Evolutionary conservation across 37 sponge, comb jelly and placozoan genomes (phyloP).

Genomic region (Corticium candelabrum): DNA sequence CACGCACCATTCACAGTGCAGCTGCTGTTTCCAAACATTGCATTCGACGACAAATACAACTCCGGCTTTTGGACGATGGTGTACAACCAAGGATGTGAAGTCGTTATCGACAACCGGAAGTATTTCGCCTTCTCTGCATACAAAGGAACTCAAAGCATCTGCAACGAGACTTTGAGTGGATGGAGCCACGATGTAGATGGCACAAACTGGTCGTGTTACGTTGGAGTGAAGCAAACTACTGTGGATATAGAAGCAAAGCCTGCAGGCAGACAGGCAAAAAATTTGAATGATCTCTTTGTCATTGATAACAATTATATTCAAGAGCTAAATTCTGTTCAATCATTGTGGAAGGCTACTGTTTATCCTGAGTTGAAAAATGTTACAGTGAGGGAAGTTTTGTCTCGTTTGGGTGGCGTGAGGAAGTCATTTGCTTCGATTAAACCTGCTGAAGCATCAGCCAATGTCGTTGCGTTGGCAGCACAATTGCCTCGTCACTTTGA

Average conservation of each 20-base stretch:
- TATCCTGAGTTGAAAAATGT: conserved; percentile 17
- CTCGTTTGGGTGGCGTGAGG: conserved; percentile 26
- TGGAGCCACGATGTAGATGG: conserved; percentile 29
- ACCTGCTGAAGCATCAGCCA: not conserved
- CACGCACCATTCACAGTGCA: conserved; percentile 10
- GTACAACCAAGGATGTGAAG: conserved; percentile 48
- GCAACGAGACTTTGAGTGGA: conserved; percentile 25
- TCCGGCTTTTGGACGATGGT: conserved; percentile 44
- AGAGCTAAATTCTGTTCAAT: conserved; percentile 15
- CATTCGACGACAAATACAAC: conserved; percentile 29
- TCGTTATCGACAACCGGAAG: conserved; percentile 24
- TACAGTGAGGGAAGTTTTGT: conserved; percentile 18
- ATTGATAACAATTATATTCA: conserved; percentile 13
- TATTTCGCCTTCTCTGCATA: conserved; percentile 48
- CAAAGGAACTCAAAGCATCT: conserved; percentile 1
- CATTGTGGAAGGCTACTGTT: conserved; percentile 26
- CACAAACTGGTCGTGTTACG: conserved; percentile 37
- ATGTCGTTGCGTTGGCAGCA: not conserved
- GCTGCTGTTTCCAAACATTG: conserved; percentile 28
- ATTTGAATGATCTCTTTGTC: not conserved
- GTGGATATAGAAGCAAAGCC: not conserved
- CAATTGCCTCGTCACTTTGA: conserved; percentile 20
- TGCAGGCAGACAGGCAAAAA: not conserved
- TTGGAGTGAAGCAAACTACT: conserved; percentile 11
- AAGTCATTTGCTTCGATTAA: not conserved